Evolutionary conservation across 2,113 vertebrate species (phyloP).

Genomic region (Zosterops pallidus): DNA sequence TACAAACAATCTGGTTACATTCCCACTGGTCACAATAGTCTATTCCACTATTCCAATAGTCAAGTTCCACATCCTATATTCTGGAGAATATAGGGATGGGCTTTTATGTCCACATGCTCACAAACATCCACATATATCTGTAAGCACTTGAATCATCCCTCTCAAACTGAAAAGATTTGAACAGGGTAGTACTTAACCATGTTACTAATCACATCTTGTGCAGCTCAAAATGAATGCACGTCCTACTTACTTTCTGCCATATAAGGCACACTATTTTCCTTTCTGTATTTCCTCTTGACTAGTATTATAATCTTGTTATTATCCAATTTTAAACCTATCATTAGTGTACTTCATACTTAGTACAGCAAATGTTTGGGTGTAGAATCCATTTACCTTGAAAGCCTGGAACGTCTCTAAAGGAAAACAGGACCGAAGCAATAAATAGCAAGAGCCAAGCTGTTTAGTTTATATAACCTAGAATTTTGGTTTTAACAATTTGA

Average conservation of each 20-base stretch:
- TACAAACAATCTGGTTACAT: background rate
- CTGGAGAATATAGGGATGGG: background rate
- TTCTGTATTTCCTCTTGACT: background rate
- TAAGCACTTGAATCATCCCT: background rate
- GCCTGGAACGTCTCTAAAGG: background rate
- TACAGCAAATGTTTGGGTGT: background rate
- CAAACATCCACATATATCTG: background rate
- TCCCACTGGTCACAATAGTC: background rate
- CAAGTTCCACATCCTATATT: background rate
- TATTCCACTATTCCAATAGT: background rate
- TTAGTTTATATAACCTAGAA: conserved; percentile 1
- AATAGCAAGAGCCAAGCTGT: background rate
- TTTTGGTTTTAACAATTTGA: background rate
- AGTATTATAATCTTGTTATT: background rate
- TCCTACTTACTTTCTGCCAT: background rate
- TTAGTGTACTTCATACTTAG: background rate
- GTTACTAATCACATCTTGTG: background rate
- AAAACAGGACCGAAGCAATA: background rate
- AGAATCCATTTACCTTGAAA: background rate
- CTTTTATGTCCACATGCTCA: background rate
- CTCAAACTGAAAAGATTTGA: background rate
- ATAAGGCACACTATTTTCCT: background rate
- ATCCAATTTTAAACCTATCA: background rate
- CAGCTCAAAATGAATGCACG: background rate
- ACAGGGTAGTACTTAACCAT: background rate